phyloP scores from a whole-genome alignment of 2,888 invertebrate genomes.

The Dryomyza anilis region DNA sequence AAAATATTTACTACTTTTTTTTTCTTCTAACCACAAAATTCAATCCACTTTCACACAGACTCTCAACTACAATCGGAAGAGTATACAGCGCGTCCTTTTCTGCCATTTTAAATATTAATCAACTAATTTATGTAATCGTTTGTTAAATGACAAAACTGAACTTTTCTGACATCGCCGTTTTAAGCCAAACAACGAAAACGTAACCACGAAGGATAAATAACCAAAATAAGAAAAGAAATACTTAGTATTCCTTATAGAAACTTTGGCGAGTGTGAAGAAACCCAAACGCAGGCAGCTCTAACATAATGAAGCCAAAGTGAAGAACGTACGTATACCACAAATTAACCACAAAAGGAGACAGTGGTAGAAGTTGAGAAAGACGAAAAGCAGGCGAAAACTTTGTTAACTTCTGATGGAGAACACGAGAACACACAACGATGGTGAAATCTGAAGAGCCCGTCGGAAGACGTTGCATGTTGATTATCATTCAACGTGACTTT shows the following conservation, averaged over 20 bases:
- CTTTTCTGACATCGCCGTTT: conserved; percentile 10
- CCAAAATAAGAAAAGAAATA: not conserved
- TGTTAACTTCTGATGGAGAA: not conserved
- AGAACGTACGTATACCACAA: not conserved
- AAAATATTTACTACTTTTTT: too few species aligned
- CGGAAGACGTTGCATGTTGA: not conserved
- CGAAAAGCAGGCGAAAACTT: too few species aligned
- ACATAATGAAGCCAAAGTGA: not conserved
- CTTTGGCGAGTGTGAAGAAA: too few species aligned
- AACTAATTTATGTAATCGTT: conserved; percentile 18
- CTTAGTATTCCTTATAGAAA: too few species aligned
- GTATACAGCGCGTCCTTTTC: too few species aligned
- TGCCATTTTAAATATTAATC: conserved; percentile 16
- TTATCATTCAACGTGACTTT: too few species aligned
- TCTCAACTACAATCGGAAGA: too few species aligned
- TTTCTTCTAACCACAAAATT: too few species aligned
- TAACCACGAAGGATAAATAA: conserved; percentile 1
- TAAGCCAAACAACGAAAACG: not conserved
- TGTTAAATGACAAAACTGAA: conserved; percentile 13
- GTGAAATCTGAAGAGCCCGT: not conserved
- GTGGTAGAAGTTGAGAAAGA: too few species aligned
- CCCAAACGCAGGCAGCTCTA: too few species aligned
- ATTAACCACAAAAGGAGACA: too few species aligned
- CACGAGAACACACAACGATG: not conserved
- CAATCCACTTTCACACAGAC: too few species aligned